These are phyloP conservation scores for Oscarella lobularis DNA, from an alignment of 37 sponge, comb jelly and placozoan species.

Conservation along the genomic window DNA sequence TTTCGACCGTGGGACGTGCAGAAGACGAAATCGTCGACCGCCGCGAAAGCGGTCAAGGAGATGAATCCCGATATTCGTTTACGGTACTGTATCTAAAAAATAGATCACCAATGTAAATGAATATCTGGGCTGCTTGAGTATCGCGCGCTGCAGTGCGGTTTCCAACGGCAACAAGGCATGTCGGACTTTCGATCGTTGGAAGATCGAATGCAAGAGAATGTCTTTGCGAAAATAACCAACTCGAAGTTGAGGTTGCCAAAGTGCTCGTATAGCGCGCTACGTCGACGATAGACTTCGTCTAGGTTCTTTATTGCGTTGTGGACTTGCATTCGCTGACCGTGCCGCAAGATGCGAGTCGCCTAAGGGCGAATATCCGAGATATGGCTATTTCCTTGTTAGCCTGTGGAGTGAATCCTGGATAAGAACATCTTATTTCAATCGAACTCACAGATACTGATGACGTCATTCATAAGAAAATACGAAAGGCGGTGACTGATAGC, in stretches of 20 bases:
- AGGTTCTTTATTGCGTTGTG: constrained; percentile 67
- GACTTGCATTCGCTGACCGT: constrained; percentile 75
- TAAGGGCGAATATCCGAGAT: constrained; percentile 24
- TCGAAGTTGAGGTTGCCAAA: too few relatives aligned
- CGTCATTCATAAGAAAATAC: constrained; percentile 38
- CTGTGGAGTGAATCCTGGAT: constrained; percentile 71
- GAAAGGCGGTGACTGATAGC: constrained; percentile 68
- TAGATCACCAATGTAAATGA: too few relatives aligned
- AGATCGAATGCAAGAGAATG: too few relatives aligned
- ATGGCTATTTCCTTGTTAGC: constrained; percentile 55
- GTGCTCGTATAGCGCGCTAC: too few relatives aligned
- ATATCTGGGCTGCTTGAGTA: too few relatives aligned
- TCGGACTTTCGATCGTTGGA: too few relatives aligned
- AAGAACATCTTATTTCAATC: constrained; percentile 68
- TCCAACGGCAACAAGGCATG: too few relatives aligned
- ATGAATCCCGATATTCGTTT: too few relatives aligned
- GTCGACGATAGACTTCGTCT: not conserved
- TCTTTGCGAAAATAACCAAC: too few relatives aligned
- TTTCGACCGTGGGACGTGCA: constrained; percentile 91
- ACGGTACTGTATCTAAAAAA: too few relatives aligned
- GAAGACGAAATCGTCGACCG: constrained; percentile 84
- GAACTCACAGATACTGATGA: constrained; percentile 64
- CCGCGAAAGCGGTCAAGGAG: constrained; percentile 59
- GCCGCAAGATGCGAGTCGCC: constrained; percentile 34
- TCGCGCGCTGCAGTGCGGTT: too few relatives aligned